These are phyloP conservation scores for Eudasyphora cyanicolor DNA, from an alignment of 2,888 invertebrate genomes.

Conservation along the genomic window DNA sequence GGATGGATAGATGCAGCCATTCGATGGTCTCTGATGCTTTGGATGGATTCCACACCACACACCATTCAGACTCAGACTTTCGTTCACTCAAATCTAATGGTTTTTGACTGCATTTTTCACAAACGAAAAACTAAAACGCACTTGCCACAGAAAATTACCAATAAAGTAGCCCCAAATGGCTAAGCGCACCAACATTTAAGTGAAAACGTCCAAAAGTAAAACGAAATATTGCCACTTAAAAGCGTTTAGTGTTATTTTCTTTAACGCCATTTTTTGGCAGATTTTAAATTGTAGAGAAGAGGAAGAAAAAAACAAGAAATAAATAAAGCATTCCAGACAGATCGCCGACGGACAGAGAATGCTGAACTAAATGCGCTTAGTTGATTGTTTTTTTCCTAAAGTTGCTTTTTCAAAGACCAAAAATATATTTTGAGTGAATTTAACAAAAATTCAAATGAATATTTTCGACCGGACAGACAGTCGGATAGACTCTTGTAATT, in stretches of 20 bases:
- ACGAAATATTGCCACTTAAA: constrained; percentile 24
- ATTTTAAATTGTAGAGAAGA: not conserved
- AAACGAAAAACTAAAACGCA: constrained; percentile 7
- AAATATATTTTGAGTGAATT: constrained; percentile 8
- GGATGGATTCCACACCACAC: no score
- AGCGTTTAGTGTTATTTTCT: constrained; percentile 2
- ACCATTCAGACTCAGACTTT: not conserved
- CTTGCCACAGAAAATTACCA: not conserved
- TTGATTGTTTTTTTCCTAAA: not conserved
- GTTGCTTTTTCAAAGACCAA: not conserved
- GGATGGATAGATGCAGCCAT: no score
- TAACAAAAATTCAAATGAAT: constrained; percentile 47
- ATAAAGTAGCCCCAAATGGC: constrained; percentile 8
- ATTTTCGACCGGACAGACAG: constrained; percentile 1
- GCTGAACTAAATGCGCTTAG: not conserved
- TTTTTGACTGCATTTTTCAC: no score
- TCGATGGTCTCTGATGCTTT: no score
- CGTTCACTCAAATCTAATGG: constrained; percentile 1
- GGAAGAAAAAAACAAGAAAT: not conserved
- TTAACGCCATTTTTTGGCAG: not conserved
- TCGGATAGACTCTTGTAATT: not conserved
- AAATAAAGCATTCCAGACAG: not conserved
- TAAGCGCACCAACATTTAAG: not conserved
- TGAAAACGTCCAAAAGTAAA: constrained; percentile 18
- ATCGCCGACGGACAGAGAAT: not conserved